Base-by-base conservation (phyloP, 1,140 invertebrate genomes). In the Samia ricini region DNA sequence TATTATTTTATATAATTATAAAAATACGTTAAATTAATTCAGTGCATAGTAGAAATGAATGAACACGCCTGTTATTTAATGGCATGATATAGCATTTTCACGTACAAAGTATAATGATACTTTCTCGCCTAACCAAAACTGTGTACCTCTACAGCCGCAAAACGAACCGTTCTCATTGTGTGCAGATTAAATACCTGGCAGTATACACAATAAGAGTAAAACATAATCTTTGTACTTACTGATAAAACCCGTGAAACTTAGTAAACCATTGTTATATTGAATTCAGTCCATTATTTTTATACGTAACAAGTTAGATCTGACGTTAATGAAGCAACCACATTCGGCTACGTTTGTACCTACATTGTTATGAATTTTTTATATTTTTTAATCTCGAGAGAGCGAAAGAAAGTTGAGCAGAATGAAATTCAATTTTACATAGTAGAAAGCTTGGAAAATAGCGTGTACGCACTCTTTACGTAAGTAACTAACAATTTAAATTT, bases 141-240 rank as follows among this genome's bases (percentile, higher is more conserved):
- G 74, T 64, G 52, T 18, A 26, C 69, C 60, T 49, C 0, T 42
- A 42, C 33, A 12, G 33, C n/a, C 65, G 70, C 75, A 69, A 74
- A 81, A 79, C 75, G 71, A 71, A 69, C 66, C 77, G 62, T 74
- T 76, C 73, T 77, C 68, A 84, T 88, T 88, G 85, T 88, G 69
- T 85, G 83, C 59, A 82, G 77, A 83, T 85, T 78, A 83, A 70
- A 68, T n/a, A 72, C 69, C 73, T 64, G 74, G 60, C 60, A 69
- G 60, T 54, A 60, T 63, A 63, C 60, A 69, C 48, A 64, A 52
- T 8, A 52, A 52, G 21, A 20, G 23, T 52, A 52, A 51, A 51
- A 52, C 23, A 21, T 5, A n/a, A 22, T 52, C 23, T 52, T 22
- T 21, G 20, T 21, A 21, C 20, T 42, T 3, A 42, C 33, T 42